phyloP scores from a whole-genome alignment of 2,113 vertebrate genomes.

The Crotalus horridus region DNA sequence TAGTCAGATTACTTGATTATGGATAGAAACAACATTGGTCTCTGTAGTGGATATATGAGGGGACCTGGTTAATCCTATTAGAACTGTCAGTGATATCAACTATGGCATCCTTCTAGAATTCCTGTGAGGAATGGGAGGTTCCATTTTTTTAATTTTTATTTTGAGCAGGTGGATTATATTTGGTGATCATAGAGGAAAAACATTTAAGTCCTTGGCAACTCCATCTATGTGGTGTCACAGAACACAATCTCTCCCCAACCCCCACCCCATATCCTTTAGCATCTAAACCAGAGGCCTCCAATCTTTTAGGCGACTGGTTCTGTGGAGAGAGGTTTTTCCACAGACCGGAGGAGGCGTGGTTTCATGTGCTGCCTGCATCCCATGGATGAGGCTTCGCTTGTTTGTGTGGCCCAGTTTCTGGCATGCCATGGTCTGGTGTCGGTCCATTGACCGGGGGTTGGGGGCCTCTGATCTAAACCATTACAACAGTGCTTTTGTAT shows the following conservation, averaged over 20 bases:
- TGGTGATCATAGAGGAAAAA: not conserved
- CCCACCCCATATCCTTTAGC: not conserved
- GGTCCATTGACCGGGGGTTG: no score
- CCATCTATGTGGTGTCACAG: not conserved
- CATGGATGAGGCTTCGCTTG: no score
- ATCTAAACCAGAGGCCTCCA: not conserved
- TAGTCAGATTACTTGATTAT: not conserved
- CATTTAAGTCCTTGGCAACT: not conserved
- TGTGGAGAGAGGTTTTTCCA: no score
- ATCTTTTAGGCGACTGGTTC: no score
- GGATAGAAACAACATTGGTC: not conserved
- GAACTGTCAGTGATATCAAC: not conserved
- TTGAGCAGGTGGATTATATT: not conserved
- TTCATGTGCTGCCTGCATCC: no score
- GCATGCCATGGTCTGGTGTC: no score
- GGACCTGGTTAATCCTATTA: not conserved
- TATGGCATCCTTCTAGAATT: not conserved
- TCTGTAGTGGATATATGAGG: not conserved
- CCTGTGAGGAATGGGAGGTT: not conserved
- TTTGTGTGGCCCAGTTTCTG: no score
- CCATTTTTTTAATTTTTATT: not conserved
- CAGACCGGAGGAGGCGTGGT: no score
- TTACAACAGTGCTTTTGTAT: not conserved
- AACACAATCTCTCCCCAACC: not conserved
- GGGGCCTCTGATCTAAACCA: no score